Conservation (phyloP, 2,113 vertebrate genomes). For the Dendrocopos noguchii region DNA sequence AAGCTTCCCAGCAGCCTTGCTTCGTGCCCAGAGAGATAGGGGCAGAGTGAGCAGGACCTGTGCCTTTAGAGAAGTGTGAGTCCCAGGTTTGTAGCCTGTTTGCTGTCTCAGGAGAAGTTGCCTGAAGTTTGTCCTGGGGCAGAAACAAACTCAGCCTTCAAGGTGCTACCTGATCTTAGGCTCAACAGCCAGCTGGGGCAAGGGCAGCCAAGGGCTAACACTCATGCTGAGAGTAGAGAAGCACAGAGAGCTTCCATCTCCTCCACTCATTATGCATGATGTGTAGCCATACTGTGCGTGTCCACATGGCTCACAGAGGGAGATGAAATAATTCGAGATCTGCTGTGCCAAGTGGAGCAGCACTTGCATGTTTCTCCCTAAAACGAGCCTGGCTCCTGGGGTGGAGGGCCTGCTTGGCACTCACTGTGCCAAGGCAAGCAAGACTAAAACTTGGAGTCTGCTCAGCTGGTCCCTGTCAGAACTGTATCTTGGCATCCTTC, state of each 20-base stretch:
- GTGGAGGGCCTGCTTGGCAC: neutral
- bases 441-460: neutral
- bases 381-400: neutral
- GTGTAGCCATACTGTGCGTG: neutral
- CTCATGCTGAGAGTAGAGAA: neutral
- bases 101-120: neutral
- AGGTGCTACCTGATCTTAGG: neutral
- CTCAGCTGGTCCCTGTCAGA: neutral
- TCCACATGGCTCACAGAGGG: neutral
- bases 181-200: neutral
- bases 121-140: neutral
- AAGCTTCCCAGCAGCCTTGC: neutral
- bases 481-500: neutral
- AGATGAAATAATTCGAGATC: neutral
- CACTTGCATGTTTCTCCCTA: neutral
- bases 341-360: neutral
- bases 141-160: neutral
- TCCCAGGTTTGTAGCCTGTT: neutral
- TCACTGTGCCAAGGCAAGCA: neutral
- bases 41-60: too few relatives aligned
- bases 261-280: rapidly evolving
- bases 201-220: neutral
- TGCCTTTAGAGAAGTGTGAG: rapidly evolving
- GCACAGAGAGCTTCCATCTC: neutral
- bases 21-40: rapidly evolving